Evolutionary conservation across 2,888 invertebrate species (phyloP).

Genomic region (Crepidodera aurea): DNA sequence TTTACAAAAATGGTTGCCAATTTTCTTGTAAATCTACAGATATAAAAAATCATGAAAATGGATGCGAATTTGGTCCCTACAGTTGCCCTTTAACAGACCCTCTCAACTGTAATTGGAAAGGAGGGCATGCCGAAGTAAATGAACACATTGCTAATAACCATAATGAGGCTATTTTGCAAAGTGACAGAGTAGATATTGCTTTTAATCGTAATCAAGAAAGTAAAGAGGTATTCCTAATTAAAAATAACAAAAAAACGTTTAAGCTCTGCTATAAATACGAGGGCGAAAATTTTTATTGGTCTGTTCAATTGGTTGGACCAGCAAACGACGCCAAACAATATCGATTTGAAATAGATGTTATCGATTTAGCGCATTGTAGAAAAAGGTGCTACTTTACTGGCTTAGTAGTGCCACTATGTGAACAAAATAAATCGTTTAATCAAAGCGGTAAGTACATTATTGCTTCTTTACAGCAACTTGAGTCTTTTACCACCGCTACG

Average conservation of each 20-base stretch:
- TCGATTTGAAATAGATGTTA: slow-evolving; percentile 54
- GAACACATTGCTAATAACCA: slow-evolving; percentile 45
- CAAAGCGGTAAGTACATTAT: slow-evolving; percentile 28
- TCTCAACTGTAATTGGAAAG: slow-evolving; percentile 30
- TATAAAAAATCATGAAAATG: slow-evolving; percentile 43
- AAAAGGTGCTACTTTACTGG: slow-evolving; percentile 43
- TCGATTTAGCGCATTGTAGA: slow-evolving; percentile 46
- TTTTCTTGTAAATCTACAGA: slow-evolving; percentile 39
- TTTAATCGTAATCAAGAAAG: slow-evolving; percentile 34
- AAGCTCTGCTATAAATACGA: slow-evolving; percentile 48
- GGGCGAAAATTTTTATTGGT: slow-evolving; percentile 47
- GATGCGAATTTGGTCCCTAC: slow-evolving; percentile 42
- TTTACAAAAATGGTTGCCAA: slow-evolving; percentile 46
- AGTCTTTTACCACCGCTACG: slow-evolving; percentile 20
- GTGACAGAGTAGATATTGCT: slow-evolving; percentile 41
- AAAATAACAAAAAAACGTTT: slow-evolving; percentile 47
- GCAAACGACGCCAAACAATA: slow-evolving; percentile 44
- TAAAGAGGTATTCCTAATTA: slow-evolving; percentile 42
- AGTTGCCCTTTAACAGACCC: slow-evolving; percentile 43
- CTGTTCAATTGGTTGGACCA: slow-evolving; percentile 50
- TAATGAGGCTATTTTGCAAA: slow-evolving; percentile 45
- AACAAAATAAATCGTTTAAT: slow-evolving; percentile 29
- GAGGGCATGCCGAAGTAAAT: slow-evolving; percentile 17
- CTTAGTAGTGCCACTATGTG: slow-evolving; percentile 30
- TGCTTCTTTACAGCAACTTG: slow-evolving; percentile 39